A percentile compares a stretch with the other conserved stretches of the same genome.
Conservation (phyloP, 2,888 invertebrate species). For the Malthinus seriepunctatus region DNA sequence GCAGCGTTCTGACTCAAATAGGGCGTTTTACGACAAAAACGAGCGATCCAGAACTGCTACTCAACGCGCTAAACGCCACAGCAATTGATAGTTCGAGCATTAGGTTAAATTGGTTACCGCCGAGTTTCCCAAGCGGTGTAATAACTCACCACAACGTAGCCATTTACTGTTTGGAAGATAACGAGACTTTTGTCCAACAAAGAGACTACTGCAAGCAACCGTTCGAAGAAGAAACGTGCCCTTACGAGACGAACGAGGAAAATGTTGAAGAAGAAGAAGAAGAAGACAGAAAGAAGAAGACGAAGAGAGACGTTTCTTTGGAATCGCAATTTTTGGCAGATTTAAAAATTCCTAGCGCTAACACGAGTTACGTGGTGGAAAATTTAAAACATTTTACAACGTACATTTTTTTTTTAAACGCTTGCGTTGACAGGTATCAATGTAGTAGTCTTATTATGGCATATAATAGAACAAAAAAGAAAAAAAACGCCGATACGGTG, state of each 20-base stretch:
- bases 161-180: constrained; percentile 43
- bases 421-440: constrained; percentile 57
- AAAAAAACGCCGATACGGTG: constrained; percentile 50
- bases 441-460: constrained; percentile 57
- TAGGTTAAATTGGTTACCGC: constrained; percentile 63
- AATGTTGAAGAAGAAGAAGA: too few relatives aligned
- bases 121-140: constrained; percentile 50
- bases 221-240: too few relatives aligned
- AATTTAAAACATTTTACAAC: constrained; percentile 61
- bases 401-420: constrained; percentile 64
- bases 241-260: too few relatives aligned
- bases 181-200: constrained; percentile 48
- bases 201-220: constrained; percentile 57
- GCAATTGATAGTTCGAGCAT: constrained; percentile 48
- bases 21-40: constrained; percentile 67
- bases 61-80: constrained; percentile 40
- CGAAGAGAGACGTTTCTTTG: too few relatives aligned
- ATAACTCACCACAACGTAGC: constrained; percentile 50
- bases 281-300: too few relatives aligned
- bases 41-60: constrained; percentile 59
- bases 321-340: too few relatives aligned
- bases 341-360: background rate
- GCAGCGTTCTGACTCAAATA: constrained; percentile 65
- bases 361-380: constrained; percentile 37
- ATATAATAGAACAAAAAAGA: constrained; percentile 56